Base-by-base conservation (phyloP, 2,113 vertebrate genomes). In the Mixornis gularis region DNA sequence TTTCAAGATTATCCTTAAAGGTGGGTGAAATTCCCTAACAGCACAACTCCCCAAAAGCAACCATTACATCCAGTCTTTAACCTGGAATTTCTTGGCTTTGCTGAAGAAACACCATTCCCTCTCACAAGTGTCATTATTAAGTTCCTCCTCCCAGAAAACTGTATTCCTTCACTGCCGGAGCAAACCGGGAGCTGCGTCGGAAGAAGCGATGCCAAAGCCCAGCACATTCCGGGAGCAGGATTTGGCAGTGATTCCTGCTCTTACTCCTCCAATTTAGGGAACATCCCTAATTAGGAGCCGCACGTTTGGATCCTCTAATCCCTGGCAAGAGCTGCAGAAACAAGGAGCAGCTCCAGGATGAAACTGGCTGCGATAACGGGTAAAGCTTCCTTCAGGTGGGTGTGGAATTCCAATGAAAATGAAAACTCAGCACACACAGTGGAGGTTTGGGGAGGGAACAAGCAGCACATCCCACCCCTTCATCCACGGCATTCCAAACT, bases 101-200 rank as follows among this genome's bases (percentile, higher is more conserved):
- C 34, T 26, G 48, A 30, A 58, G n/a, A 29, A 74, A 56, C 24
- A n/a, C 41, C 65, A 3, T 36, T 60, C 19, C 70, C 8, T 12
- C 32, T 51, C 13, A 2, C 25, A 44, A 27, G 0, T 5, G 32
- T 9, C 0, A 9, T 8, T 13, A 11, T 17, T 12, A 6, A 85
- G 8, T 43, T 19, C 20, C 29, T 2, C 9, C 43, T 24, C 14
- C 5, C 14, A 38, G 32, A 63, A 72, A 91, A 3, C 38, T 0
- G 17, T n/a, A 14, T 44, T 46, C 76, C 53, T 40, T 44, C 32
- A 7, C 38, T 13, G 3, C 17, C 1, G 0, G 46, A 43, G 68
- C n/a, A 6, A 58, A 20, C 44, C 14, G 0, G 16, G 85, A 84
- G 56, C 51, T 38, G 56, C 4, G 1, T 36, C 8, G 3, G 63